Percentiles rank a stretch among this genome's conserved stretches.
Evolutionary conservation across 2,113 vertebrate genomes (phyloP).

Genomic region (Labeo catla): DNA sequence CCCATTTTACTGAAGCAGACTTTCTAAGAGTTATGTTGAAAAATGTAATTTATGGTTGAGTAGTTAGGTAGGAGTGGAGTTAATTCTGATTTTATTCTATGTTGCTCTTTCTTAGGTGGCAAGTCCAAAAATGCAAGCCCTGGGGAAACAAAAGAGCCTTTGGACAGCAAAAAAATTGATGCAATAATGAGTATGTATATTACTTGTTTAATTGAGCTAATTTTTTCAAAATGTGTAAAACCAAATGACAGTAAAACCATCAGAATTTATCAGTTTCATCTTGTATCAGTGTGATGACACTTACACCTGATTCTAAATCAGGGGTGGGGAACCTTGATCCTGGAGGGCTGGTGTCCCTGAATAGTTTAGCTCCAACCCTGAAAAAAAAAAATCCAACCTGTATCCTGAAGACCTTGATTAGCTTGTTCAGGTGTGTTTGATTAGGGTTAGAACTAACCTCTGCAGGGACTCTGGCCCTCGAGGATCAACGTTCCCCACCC

Average conservation of each 20-base stretch:
- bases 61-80: neutral
- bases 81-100: neutral
- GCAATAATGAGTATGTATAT: neutral
- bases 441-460: too few relatives aligned
- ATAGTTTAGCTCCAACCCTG: too few relatives aligned
- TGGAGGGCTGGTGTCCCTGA: too few relatives aligned
- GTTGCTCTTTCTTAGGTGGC: conserved; percentile 8
- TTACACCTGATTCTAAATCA: neutral
- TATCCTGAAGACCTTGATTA: too few relatives aligned
- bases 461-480: too few relatives aligned
- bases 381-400: too few relatives aligned
- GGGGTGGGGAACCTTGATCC: too few relatives aligned
- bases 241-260: neutral
- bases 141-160: neutral
- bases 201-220: neutral
- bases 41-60: neutral
- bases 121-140: neutral
- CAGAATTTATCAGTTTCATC: neutral
- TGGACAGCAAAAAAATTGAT: neutral
- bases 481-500: too few relatives aligned
- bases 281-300: conserved; percentile 6
- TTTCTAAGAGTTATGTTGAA: neutral
- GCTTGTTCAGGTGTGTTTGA: too few relatives aligned
- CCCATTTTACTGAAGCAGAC: neutral
- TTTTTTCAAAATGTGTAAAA: neutral